phyloP scores from a whole-genome alignment of 2,113 vertebrate species.

The Aleadryas rufinucha region DNA sequence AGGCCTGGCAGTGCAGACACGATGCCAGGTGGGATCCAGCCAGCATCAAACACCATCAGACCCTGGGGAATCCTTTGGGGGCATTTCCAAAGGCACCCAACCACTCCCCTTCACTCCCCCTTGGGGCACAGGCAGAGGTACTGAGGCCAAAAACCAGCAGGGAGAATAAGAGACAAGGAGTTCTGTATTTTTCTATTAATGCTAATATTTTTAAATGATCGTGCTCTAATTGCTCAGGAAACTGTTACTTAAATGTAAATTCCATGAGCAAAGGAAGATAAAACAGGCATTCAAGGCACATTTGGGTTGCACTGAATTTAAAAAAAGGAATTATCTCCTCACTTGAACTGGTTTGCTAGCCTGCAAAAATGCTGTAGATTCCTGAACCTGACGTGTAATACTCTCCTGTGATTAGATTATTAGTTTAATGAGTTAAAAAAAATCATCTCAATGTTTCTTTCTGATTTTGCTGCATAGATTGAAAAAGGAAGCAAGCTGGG shows the following conservation, averaged over 20 bases:
- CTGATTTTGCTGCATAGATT: neutral
- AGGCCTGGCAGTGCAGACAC: neutral
- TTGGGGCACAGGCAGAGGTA: neutral
- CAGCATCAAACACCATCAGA: neutral
- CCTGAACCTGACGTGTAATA: neutral
- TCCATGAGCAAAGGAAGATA: neutral
- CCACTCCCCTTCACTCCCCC: fast-evolving
- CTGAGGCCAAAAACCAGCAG: neutral
- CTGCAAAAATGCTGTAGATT: neutral
- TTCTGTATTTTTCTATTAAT: neutral
- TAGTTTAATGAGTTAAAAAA: neutral
- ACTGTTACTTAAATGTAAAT: neutral
- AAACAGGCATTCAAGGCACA: neutral
- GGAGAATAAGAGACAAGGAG: neutral
- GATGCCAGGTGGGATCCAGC: neutral
- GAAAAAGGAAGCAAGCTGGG: neutral
- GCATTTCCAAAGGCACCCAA: neutral
- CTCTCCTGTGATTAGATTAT: neutral
- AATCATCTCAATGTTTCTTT: neutral
- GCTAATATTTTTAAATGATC: neutral
- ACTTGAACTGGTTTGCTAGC: neutral
- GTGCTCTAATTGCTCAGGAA: neutral
- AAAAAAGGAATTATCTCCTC: neutral
- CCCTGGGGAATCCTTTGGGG: neutral
- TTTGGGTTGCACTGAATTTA: neutral